Evolutionary conservation across 2,888 invertebrate genomes (phyloP).

Genomic region (Phania funesta): DNA sequence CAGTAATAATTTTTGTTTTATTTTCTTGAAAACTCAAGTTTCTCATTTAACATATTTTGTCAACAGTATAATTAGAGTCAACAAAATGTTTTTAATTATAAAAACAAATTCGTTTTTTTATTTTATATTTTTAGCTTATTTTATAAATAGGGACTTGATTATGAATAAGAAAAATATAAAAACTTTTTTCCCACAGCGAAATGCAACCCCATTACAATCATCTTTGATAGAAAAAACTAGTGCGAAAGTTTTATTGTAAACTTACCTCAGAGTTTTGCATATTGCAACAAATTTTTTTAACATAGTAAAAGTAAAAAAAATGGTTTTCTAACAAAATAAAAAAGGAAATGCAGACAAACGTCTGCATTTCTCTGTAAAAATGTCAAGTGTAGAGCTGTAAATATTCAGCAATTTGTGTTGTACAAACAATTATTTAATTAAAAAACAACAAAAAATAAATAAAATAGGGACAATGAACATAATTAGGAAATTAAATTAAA

Average conservation of each 20-base stretch:
- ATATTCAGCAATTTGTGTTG: background rate
- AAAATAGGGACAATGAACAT: too few species aligned
- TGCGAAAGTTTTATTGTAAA: too few species aligned
- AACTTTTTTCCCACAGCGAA: too few species aligned
- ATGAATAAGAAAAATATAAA: background rate
- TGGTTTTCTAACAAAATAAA: constrained; percentile 18
- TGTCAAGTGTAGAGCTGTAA: background rate
- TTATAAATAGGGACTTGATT: background rate
- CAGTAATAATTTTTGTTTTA: background rate
- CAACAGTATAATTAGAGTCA: constrained; percentile 44
- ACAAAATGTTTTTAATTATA: constrained; percentile 27
- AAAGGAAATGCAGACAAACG: constrained; percentile 47
- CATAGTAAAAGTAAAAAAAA: background rate
- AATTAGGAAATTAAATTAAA: too few species aligned
- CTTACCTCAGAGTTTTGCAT: constrained; percentile 9
- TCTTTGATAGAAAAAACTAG: too few species aligned
- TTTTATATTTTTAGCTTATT: constrained; percentile 18
- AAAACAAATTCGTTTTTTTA: constrained; percentile 2
- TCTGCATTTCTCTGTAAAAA: constrained; percentile 17
- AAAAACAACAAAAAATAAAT: too few species aligned
- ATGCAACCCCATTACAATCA: too few species aligned
- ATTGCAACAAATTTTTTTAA: background rate
- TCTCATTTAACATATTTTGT: constrained; percentile 26
- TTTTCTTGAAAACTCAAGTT: background rate
- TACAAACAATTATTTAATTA: background rate